Base-by-base conservation (phyloP, 2,113 vertebrate genomes). In the Anser brachyrhynchus region DNA sequence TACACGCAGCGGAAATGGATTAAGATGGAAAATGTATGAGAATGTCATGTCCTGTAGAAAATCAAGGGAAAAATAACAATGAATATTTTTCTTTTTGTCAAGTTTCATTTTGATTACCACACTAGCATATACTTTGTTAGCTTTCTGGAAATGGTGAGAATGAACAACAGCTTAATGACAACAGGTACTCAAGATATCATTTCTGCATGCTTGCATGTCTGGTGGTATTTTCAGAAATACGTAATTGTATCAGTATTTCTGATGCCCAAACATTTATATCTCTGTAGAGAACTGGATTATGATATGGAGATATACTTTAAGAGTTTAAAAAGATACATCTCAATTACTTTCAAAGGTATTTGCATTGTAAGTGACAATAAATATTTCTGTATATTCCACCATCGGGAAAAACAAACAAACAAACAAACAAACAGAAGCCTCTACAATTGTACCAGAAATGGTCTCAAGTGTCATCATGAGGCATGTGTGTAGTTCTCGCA, bases 401-500 rank as follows among this genome's bases (percentile, higher is more conserved):
- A 35, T 52, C 14, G 87, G 11, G 11, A 43, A 51, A 67, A 93
- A 21, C 21, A 52, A 52, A 52, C 28, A 31, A 55, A 54, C 28
- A 31, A 55, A 54, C 11, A 54, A 25, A 31, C 8, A 55, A 18
- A 57, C 28, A 31, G 8, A 89, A 78, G 29, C 46, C 49, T 51
- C 5, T 78, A 15, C 1, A 1, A 4, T 28, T 66, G 15, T 43
- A 74, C 9, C 22, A 62, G 28, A 70, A 69, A 31, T 17, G 7
- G 4, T 39, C 28, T 57, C 13, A 6, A 4, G 13, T 43, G 66
- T 39, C 59, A 71, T 37, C 17, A 25, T 58, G 55, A 90, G 31
- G 3, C 43, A 73, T 0, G 0, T 9, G 22, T 4, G 13, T 39
- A 17, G 6, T 21, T 86, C 46, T 55, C 21, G 41, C 0, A 76